Percentiles rank a stretch among this genome's conserved stretches.
These are phyloP conservation scores for Heliconius eleuchia DNA, from an alignment of 1,140 invertebrate genomes.

Conservation along the genomic window DNA sequence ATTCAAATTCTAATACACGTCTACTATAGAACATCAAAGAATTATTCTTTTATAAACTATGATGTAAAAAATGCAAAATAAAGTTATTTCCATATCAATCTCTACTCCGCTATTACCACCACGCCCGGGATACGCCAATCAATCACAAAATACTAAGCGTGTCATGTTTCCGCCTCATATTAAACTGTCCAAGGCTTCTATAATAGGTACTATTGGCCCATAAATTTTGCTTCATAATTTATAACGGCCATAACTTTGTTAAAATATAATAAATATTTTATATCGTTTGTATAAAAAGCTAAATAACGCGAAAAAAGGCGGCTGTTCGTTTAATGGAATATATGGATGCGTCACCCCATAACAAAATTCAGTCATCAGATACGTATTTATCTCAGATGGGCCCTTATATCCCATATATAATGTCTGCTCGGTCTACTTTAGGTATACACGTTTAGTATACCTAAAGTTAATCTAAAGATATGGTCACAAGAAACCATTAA, in stretches of 20 bases:
- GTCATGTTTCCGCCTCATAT: slow-evolving; percentile 30
- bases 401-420: not conserved
- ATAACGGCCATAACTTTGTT: not conserved
- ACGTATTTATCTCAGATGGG: not conserved
- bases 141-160: slow-evolving; percentile 31
- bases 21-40: not conserved
- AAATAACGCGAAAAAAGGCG: not conserved
- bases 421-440: not conserved
- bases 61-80: not conserved
- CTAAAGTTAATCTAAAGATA: no score
- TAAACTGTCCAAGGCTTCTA: slow-evolving; percentile 17
- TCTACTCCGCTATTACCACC: slow-evolving; percentile 21
- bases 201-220: not conserved
- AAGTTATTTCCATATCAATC: not conserved
- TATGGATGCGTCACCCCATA: not conserved
- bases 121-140: slow-evolving; percentile 33
- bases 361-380: not conserved
- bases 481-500: no score
- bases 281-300: not conserved
- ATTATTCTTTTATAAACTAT: not conserved
- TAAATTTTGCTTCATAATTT: slow-evolving; percentile 9
- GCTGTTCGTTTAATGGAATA: not conserved
- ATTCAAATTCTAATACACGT: not conserved
- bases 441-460: no score
- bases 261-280: not conserved